phyloP scores from a whole-genome alignment of 2,797 vertebrate species.

The Enteromius thamalakanensis region DNA sequence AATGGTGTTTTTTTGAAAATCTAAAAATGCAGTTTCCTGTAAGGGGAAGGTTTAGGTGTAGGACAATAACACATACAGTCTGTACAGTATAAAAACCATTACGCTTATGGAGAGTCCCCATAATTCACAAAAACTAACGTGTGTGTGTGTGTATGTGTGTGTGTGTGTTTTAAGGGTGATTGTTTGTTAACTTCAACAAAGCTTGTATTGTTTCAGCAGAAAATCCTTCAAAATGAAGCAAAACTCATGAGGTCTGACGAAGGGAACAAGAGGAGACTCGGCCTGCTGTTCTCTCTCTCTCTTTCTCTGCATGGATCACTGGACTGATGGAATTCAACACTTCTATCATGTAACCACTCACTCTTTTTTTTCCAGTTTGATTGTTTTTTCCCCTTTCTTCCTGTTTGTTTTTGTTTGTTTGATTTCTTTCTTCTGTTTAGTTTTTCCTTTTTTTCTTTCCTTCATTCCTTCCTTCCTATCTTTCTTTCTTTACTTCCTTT shows the following conservation, averaged over 20 bases:
- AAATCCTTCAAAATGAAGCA: slow-evolving; percentile 50
- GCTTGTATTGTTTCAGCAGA: slow-evolving; percentile 50
- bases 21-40: too few relatives aligned
- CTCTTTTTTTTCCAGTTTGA: background rate
- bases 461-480: background rate
- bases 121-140: background rate
- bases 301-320: slow-evolving; percentile 40
- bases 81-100: too few relatives aligned
- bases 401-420: slow-evolving; percentile 1
- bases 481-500: background rate
- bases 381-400: background rate
- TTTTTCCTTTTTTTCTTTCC: background rate
- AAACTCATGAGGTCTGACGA: slow-evolving; percentile 34
- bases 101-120: too few relatives aligned
- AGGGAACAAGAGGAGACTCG: slow-evolving; percentile 42
- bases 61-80: too few relatives aligned
- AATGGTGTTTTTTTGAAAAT: too few relatives aligned
- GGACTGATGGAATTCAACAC: slow-evolving; percentile 48
- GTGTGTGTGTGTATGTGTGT: slow-evolving; percentile 31
- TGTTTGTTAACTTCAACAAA: slow-evolving; percentile 49
- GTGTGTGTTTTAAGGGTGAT: slow-evolving; percentile 38
- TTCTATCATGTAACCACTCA: slow-evolving; percentile 39
- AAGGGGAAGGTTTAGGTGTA: too few relatives aligned
- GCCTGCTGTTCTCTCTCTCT: slow-evolving; percentile 27
- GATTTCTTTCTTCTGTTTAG: background rate